Evolutionary conservation across 2,888 invertebrate genomes (phyloP), one percentile per base, ranked within the genome.

Genomic region (Autographa gamma): DNA sequence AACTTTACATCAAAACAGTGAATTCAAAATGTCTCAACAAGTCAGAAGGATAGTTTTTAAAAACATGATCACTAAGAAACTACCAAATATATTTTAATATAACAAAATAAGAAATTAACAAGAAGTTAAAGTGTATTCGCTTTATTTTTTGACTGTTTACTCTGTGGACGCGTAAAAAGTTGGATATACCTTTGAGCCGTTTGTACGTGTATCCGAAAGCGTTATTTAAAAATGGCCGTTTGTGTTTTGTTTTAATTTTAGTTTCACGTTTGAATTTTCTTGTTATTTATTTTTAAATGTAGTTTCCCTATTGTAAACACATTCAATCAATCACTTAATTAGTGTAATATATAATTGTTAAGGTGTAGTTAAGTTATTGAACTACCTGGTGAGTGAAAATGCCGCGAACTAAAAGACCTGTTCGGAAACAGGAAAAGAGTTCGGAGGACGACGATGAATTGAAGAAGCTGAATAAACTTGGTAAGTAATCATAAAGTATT

Each of bases 341-440:
- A 52, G 19, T 41, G n/a, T 43, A 64, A 16, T 48, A 66, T 67
- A 59, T 48, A n/a, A 63, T 67, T 68, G 16, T 34, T 65, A 67
- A 18, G 63, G 34, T 61, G 63, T 59, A 31, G 63, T 32, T 71
- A 63, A 66, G 54, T 60, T 73, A 60, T 62, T 38, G 48, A 60
- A 60, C 69, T 41, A 63, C 54, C 54, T 66, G 14, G 54, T 75
- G 54, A 58, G 62, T 71, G 19, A 89, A 86, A 86, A 95, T 95
- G 95, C 94, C 95, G 19, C 89, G 95, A 71, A 95, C 95, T 19
- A 95, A 95, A 84, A 90, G 92, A 48, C 94, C 95, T 13, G 89
- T 82, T 4, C 89, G 86, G 59, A 92, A 90, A 79, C 89, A 87
- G 74, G 93, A 93, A 65, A 93, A 93, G 79, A 67, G 80, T 2